phyloP scores from a whole-genome alignment of 1,140 invertebrate genomes.

The Oreohelix idahoensis region DNA sequence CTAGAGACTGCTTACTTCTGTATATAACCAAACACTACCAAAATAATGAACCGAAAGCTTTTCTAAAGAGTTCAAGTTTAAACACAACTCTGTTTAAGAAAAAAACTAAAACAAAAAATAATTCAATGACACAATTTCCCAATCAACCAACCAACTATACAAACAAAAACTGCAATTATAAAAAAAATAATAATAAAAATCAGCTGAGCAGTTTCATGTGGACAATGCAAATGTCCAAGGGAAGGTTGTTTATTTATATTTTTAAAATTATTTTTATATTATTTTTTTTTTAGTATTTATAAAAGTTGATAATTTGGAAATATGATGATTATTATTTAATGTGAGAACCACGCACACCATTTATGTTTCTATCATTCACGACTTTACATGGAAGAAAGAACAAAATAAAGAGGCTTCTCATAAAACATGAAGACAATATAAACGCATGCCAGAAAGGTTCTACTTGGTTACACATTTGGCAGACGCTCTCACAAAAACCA shows the following conservation, averaged over 20 bases:
- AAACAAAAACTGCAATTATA: not conserved
- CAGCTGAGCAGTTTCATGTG: constrained; percentile 32
- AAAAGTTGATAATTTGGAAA: not conserved
- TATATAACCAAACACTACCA: too few relatives aligned
- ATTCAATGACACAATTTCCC: not conserved
- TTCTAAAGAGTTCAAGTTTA: too few relatives aligned
- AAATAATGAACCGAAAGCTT: too few relatives aligned
- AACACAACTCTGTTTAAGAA: too few relatives aligned
- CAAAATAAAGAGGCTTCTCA: not conserved
- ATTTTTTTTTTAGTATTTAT: not conserved
- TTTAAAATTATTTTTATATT: not conserved
- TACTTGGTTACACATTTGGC: not conserved
- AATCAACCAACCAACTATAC: not conserved
- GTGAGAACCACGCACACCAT: not conserved
- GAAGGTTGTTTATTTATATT: constrained; percentile 27
- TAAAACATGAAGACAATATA: not conserved
- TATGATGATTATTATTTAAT: not conserved
- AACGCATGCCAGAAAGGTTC: not conserved
- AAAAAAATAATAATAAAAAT: constrained; percentile 8
- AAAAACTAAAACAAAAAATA: not conserved
- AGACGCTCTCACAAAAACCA: not conserved
- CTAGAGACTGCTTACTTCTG: too few relatives aligned
- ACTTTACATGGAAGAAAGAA: not conserved
- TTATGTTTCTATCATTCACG: not conserved
- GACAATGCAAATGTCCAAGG: constrained; percentile 24